Evolutionary conservation across 2,888 invertebrate genomes (phyloP), one percentile per base, ranked within the genome.

Genomic region (Cephus runcator): DNA sequence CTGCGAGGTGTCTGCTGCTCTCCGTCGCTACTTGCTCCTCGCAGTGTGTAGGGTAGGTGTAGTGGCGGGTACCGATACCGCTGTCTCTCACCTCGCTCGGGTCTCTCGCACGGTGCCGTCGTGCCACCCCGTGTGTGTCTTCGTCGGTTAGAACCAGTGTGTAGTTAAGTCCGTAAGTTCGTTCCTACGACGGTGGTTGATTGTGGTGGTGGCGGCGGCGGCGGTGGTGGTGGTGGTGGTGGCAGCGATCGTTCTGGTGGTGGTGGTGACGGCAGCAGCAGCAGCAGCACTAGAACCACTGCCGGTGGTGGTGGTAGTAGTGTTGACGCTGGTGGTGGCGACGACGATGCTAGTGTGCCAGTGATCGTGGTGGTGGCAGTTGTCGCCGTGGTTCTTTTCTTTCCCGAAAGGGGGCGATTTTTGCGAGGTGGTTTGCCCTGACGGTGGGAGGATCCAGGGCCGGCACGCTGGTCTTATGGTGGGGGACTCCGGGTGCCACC

Each of bases 321-420:
- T 69, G 69, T 40, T 73, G 31, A 73, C 30, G 74, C 73, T 30
- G 71, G 78, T 85, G 84, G 79, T 82, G 79, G 79, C 76, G 76
- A 73, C 79, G 77, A 69, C 76, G 81, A 77, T 69, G 15, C 40
- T 40, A 56, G 40, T 73, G 77, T 73, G 77, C 73, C 73, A n/a
- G 30, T 77, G 77, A 69, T 73, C 40, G 85, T 69, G 69, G 77
- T 84, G 86, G 88, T 86, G 87, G 89, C 87, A 86, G 88, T 89
- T 88, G 88, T 90, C 89, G 87, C 87, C 85, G 89, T 87, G 85
- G 87, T 90, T 90, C 88, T 89, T 90, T 89, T 88, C 87, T 86
- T 87, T 86, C 85, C 81, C 79, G 74, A 76, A 86, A 88, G 87
- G 88, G 90, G 88, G 87, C 88, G 89, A 90, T 91, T 91, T 91